Conservation (phyloP, 2,888 invertebrate genomes). For the Heliconius sara region DNA sequence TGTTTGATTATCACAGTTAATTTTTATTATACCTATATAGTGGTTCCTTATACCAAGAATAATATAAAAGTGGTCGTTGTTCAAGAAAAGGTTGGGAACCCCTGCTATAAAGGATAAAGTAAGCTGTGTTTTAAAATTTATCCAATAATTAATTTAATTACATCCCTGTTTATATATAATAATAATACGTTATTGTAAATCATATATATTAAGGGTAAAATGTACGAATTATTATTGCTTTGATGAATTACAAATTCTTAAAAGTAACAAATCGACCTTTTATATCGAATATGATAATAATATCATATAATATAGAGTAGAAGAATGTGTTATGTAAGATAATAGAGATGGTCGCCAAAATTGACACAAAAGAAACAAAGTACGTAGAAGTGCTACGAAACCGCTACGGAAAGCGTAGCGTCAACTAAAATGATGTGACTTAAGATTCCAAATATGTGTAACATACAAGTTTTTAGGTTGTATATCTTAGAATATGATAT, state of each 20-base stretch:
- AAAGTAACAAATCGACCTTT: neutral
- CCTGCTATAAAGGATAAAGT: too few species aligned
- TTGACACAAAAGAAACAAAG: conserved; percentile 33
- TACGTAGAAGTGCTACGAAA: conserved; percentile 36
- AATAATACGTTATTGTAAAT: too few species aligned
- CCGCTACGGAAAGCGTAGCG: conserved; percentile 39
- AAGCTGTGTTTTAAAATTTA: too few species aligned
- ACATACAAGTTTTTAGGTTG: neutral
- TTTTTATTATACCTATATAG: too few species aligned
- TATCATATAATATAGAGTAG: neutral
- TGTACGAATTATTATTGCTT: neutral
- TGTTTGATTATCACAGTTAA: too few species aligned
- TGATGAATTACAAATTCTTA: neutral
- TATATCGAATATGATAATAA: neutral
- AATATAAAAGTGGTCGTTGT: too few species aligned
- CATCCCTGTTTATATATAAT: too few species aligned
- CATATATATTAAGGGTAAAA: neutral
- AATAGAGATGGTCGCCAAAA: conserved; percentile 26
- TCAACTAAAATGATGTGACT: conserved; percentile 19
- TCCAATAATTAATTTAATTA: too few species aligned
- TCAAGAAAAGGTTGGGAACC: too few species aligned
- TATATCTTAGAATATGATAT: neutral
- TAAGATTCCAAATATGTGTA: conserved; percentile 15
- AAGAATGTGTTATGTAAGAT: conserved; percentile 7
- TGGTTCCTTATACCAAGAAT: too few species aligned